These are phyloP conservation scores for Lissonota sp. DNA, from an alignment of 2,888 invertebrate species.

Conservation along the genomic window DNA sequence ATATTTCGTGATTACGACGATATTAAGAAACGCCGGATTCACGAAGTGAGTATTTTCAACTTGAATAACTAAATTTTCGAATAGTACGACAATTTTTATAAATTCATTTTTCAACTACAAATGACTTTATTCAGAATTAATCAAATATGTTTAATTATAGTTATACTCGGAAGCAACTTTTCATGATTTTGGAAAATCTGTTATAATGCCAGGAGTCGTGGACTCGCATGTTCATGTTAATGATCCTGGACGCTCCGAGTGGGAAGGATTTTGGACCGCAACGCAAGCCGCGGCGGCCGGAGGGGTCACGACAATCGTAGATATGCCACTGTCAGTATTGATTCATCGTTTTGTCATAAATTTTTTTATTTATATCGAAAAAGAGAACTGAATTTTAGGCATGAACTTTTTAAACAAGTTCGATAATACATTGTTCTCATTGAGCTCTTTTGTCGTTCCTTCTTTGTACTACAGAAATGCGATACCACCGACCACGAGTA, in stretches of 20 bases:
- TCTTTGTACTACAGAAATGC: constrained; percentile 86
- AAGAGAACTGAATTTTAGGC: too few species aligned
- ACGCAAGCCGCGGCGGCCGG: constrained; percentile 90
- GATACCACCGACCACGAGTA: constrained; percentile 89
- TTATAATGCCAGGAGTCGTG: constrained; percentile 89
- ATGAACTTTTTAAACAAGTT: too few species aligned
- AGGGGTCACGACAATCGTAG: constrained; percentile 89
- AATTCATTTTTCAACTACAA: too few species aligned
- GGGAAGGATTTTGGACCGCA: constrained; percentile 90
- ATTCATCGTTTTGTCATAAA: constrained; percentile 17
- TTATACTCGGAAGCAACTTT: constrained; percentile 64
- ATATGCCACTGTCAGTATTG: constrained; percentile 88
- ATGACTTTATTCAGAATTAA: background rate
- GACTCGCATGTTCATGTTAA: constrained; percentile 91
- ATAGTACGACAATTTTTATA: background rate
- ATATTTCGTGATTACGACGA: constrained; percentile 84
- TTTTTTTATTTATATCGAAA: background rate
- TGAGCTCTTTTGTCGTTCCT: too few species aligned
- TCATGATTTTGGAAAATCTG: constrained; percentile 84
- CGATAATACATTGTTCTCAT: too few species aligned
- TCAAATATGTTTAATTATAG: constrained; percentile 19
- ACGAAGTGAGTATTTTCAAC: constrained; percentile 57
- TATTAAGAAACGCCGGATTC: constrained; percentile 45
- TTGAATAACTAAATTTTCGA: background rate
- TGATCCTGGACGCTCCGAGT: constrained; percentile 89